These are phyloP conservation scores for Centrocercus urophasianus DNA, from an alignment of 2,113 vertebrate species.

Conservation along the genomic window DNA sequence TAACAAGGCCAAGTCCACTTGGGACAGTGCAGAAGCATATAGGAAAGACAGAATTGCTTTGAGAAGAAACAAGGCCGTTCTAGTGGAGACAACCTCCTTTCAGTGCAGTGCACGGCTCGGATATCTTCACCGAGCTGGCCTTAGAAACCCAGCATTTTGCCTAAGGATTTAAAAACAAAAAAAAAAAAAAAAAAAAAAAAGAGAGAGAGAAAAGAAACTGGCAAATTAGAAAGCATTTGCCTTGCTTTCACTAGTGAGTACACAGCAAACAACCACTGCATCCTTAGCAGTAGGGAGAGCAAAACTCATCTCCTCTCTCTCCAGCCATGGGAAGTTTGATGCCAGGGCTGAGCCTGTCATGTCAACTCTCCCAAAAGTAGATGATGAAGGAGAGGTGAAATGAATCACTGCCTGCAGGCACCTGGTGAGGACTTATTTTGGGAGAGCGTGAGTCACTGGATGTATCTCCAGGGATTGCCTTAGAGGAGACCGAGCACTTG, in stretches of 20 bases:
- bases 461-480: neutral
- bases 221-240: neutral
- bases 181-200: neutral
- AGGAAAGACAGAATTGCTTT: neutral
- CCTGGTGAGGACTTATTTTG: neutral
- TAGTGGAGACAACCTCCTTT: neutral
- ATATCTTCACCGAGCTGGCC: rapidly evolving
- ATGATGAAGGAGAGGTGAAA: neutral
- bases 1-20: neutral
- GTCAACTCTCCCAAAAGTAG: neutral
- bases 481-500: rapidly evolving
- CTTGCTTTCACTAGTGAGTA: neutral
- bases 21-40: rapidly evolving
- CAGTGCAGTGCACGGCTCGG: rapidly evolving
- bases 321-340: rapidly evolving
- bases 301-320: neutral
- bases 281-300: neutral
- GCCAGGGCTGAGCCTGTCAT: rapidly evolving
- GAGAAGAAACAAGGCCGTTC: neutral
- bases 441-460: neutral
- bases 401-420: neutral
- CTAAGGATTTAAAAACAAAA: neutral
- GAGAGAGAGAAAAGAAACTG: neutral
- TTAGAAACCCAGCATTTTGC: neutral
- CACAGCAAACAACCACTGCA: rapidly evolving